phyloP scores from a whole-genome alignment of 2,113 vertebrate genomes.

The Oxygymnocypris stewartii region DNA sequence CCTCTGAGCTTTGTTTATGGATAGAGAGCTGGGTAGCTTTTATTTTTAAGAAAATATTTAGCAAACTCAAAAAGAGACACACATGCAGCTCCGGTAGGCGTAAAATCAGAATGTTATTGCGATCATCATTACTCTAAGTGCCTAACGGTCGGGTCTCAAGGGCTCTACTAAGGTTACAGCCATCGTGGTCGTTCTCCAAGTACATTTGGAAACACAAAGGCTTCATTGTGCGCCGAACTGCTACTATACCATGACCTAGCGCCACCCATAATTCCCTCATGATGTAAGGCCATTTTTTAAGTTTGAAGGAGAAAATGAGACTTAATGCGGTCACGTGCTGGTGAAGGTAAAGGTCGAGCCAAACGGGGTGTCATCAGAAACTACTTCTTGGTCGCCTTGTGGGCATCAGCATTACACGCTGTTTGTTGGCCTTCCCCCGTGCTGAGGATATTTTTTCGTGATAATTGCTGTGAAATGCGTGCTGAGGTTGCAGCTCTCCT shows the following conservation, averaged over 20 bases:
- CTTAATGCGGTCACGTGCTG: slow-evolving; percentile 47
- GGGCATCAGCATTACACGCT: slow-evolving; percentile 59
- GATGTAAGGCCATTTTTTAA: slow-evolving; percentile 20
- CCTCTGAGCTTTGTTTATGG: slow-evolving; percentile 66
- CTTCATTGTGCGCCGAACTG: slow-evolving; percentile 65
- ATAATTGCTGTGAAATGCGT: slow-evolving; percentile 75
- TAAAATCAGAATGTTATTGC: slow-evolving; percentile 65
- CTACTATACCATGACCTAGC: slow-evolving; percentile 56
- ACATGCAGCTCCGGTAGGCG: neutral
- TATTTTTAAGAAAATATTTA: slow-evolving; percentile 58
- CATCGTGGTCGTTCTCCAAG: slow-evolving; percentile 63
- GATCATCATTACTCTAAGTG: slow-evolving; percentile 67
- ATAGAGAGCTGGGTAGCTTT: slow-evolving; percentile 52
- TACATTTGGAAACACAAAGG: slow-evolving; percentile 69
- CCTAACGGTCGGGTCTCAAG: slow-evolving; percentile 61
- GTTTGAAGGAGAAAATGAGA: slow-evolving; percentile 50
- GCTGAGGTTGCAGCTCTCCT: slow-evolving; percentile 69
- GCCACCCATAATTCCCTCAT: slow-evolving; percentile 50
- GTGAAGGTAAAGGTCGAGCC: slow-evolving; percentile 58
- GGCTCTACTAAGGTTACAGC: slow-evolving; percentile 68
- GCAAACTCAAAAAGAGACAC: slow-evolving; percentile 42
- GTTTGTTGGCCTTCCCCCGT: slow-evolving; percentile 55
- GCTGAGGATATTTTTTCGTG: slow-evolving; percentile 56
- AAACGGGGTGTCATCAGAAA: slow-evolving; percentile 50
- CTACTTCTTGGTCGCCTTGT: neutral